Conservation (phyloP, 2,888 invertebrate species). For the Hydriomena furcata region DNA sequence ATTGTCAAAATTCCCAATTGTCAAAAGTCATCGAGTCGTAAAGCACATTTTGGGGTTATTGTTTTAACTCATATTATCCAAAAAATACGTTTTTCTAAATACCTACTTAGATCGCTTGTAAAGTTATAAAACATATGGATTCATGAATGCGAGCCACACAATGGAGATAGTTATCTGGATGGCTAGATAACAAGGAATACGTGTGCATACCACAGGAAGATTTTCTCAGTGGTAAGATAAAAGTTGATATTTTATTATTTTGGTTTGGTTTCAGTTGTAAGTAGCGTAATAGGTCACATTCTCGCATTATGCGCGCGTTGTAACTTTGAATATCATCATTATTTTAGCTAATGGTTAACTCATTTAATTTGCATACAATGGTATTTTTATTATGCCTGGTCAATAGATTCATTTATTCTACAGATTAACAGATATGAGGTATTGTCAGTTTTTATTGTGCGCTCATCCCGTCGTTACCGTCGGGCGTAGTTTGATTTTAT, state of each 20-base stretch:
- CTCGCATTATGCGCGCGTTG: conserved; percentile 51
- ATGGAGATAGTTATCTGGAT: conserved; percentile 63
- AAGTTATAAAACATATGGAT: conserved; percentile 38
- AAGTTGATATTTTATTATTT: conserved; percentile 46
- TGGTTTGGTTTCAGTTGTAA: conserved; percentile 44
- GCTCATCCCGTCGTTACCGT: conserved; percentile 41
- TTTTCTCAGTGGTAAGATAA: conserved; percentile 67
- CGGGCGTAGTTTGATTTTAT: conserved; percentile 28
- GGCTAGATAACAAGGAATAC: conserved; percentile 63
- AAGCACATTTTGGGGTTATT: conserved; percentile 51
- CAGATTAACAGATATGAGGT: conserved; percentile 36
- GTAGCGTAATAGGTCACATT: conserved; percentile 57
- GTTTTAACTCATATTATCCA: conserved; percentile 48
- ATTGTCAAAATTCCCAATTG: too few species aligned
- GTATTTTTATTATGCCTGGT: conserved; percentile 58
- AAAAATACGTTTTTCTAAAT: conserved; percentile 22
- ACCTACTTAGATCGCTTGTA: conserved; percentile 11
- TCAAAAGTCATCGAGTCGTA: conserved; percentile 27
- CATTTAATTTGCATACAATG: conserved; percentile 77
- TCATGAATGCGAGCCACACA: conserved; percentile 36
- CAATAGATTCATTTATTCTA: conserved; percentile 47
- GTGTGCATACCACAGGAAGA: conserved; percentile 56
- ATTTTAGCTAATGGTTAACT: conserved; percentile 61
- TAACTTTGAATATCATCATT: conserved; percentile 51
- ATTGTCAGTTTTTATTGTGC: conserved; percentile 37